Evolutionary conservation across 2,797 vertebrate species (phyloP), one percentile per base, ranked within the genome.

Genomic region (Halcyon leucocephala): DNA sequence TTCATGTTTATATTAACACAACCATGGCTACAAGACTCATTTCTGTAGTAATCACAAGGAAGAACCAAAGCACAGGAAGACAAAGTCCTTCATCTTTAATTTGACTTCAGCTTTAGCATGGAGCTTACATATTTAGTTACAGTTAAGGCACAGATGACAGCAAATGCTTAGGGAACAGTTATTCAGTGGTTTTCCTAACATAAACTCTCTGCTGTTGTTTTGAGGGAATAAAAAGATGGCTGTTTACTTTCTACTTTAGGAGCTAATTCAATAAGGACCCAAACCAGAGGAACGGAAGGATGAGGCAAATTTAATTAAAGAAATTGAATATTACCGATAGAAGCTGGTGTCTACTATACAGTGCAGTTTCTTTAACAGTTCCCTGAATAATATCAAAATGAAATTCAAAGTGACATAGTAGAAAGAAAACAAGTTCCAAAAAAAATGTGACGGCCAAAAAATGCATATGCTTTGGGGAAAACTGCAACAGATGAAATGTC

Each of bases 361-460:
- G 29, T 28, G 46, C 25, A 79, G 39, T 15, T 66, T 85, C 54
- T 78, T 66, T 46, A 92, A 46, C 18, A 46, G 31, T 33, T 82
- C 78, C 41, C 60, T 33, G 37, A 92, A 64, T 39, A 90, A 57
- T 5, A 87, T 25, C 7, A 93, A 78, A 66, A 82, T 31, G 15
- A 80, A 54, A 61, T 61, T 71, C 42, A 51, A 26, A 48, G 19
- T 29, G 81, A 42, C 14, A 48, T 29, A 51, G 66, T 15, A 73
- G 82, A 69, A 83, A 67, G 31, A 83, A 89, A 81, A 66, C 20
- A 70, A 31, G 73, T 54, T 35, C 42, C 48, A 88, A 87, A 78
- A 24, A 35, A 62, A 69, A 67, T 6, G 35, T 22, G 22, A 66
- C 15, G 22, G 57, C 7, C 15, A 71, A 83, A 91, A 51, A 51